Percentiles rank a stretch among this genome's conserved stretches.
phyloP scores from a whole-genome alignment of 2,797 vertebrate genomes.

The Tenualosa thibaudeaui region DNA sequence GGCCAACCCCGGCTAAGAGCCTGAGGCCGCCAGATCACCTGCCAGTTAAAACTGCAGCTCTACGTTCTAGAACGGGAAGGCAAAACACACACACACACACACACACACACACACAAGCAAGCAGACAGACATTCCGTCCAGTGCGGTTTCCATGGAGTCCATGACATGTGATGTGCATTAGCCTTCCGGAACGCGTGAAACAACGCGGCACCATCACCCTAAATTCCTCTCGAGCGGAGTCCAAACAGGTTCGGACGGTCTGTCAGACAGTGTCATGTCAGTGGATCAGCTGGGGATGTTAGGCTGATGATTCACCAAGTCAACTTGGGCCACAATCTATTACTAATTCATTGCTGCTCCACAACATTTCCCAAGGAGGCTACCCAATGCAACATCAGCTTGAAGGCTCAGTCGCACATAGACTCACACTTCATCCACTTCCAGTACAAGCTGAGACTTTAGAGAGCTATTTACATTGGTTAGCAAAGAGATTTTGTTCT shows the following conservation, averaged over 20 bases:
- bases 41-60: background rate
- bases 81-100: background rate
- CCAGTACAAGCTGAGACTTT: background rate
- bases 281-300: background rate
- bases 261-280: background rate
- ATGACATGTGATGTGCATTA: constrained; percentile 14
- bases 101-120: background rate
- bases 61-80: background rate
- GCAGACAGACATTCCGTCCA: background rate
- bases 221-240: background rate
- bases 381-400: background rate
- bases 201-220: background rate
- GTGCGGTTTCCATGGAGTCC: background rate
- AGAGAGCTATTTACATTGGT: background rate
- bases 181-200: background rate
- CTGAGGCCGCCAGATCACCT: background rate
- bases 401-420: background rate
- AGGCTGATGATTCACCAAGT: background rate
- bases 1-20: background rate
- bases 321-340: background rate
- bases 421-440: background rate
- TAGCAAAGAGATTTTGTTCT: background rate
- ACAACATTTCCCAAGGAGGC: background rate
- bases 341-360: background rate
- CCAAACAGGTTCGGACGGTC: constrained; percentile 5